Percentiles rank a stretch among this genome's conserved stretches.
Conservation (phyloP, 2,888 invertebrate genomes). For the Globia sparganii region DNA sequence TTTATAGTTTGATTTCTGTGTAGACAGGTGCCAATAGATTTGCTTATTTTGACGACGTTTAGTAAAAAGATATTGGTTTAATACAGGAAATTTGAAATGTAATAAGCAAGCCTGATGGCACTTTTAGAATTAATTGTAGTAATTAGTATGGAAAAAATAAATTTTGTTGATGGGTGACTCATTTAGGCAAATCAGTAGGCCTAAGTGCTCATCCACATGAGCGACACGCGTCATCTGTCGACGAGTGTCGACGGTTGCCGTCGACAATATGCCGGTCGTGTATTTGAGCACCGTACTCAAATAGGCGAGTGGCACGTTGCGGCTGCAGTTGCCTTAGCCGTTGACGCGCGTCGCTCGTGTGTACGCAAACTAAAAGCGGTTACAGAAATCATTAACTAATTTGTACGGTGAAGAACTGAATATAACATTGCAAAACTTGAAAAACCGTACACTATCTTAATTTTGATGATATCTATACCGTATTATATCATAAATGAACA, state of each 20-base stretch:
- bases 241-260: no score
- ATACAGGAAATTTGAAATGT: background rate
- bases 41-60: background rate
- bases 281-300: no score
- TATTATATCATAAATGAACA: background rate
- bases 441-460: background rate
- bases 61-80: background rate
- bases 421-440: background rate
- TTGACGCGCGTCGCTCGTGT: no score
- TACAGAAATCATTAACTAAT: background rate
- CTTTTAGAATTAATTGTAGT: constrained; percentile 5
- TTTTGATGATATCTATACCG: background rate
- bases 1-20: constrained; percentile 46
- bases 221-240: no score
- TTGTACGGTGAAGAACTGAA: background rate
- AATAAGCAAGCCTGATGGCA: background rate
- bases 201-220: no score
- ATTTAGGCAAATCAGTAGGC: background rate
- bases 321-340: no score
- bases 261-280: no score
- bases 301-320: no score
- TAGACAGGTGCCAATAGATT: constrained; percentile 1
- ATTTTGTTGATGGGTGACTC: constrained; percentile 6
- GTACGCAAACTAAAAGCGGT: background rate
- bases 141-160: background rate